These are phyloP conservation scores for Fragum sueziense DNA, from an alignment of 2,888 invertebrate species.

Conservation along the genomic window DNA sequence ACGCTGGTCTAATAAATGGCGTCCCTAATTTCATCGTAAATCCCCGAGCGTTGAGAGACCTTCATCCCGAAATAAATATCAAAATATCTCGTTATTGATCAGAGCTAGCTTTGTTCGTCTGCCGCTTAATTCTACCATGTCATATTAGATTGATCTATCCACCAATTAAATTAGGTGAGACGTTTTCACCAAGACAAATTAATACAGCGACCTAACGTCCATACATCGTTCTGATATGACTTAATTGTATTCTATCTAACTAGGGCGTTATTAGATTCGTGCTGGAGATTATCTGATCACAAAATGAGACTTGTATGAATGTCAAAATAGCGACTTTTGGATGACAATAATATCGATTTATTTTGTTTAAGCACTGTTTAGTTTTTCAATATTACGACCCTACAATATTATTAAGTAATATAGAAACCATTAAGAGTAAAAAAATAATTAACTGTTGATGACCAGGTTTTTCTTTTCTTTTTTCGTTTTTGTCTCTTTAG, in stretches of 20 bases:
- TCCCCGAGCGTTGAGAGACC: conserved; percentile 19
- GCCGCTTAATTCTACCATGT: conserved; percentile 44
- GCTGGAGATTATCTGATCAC: conserved; percentile 25
- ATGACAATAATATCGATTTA: conserved; percentile 17
- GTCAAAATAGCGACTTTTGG: conserved; percentile 32
- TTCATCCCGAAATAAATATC: conserved; percentile 27
- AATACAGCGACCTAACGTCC: conserved; percentile 34
- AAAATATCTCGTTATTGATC: conserved; percentile 35
- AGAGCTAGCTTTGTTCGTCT: conserved; percentile 28
- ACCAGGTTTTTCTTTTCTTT: no score
- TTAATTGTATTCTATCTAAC: conserved; percentile 39
- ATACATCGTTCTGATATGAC: conserved; percentile 31
- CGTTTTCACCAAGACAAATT: conserved; percentile 41
- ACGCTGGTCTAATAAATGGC: not conserved
- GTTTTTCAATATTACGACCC: no score
- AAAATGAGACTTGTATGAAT: conserved; percentile 45
- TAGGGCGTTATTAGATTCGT: conserved; percentile 39
- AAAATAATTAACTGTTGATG: no score
- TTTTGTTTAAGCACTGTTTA: no score
- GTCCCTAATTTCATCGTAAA: conserved; percentile 18
- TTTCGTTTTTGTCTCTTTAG: no score
- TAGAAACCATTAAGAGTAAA: no score
- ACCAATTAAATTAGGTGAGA: conserved; percentile 47
- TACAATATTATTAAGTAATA: no score
- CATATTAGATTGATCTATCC: conserved; percentile 50